Base-by-base conservation (phyloP, 2,797 vertebrate species). In the Novumbra hubbsi region DNA sequence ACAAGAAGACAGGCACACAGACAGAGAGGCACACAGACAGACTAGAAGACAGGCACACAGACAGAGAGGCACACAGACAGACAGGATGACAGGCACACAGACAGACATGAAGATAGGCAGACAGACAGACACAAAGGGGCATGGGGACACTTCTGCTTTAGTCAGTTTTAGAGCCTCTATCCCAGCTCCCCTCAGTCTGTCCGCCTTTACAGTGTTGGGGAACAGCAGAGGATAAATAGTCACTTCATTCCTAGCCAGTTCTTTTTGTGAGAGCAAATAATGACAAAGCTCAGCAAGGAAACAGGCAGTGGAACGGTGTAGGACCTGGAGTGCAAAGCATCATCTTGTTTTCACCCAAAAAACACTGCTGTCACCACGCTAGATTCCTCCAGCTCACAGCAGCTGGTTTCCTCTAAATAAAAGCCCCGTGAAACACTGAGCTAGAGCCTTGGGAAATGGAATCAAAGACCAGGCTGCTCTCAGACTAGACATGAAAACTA, bases 221-320 rank as follows among this genome's bases (percentile, higher is more conserved):
- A 86, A 92, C 90, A 92, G 88, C 87, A 93, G 80, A 60, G 91
- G 93, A 95, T 94, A 94, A 95, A 94, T 92, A 64, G 90, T 93
- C 95, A 96, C 90, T 95, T 94, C 92, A 95, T 94, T 94, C 94
- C 88, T 91, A 87, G 90, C 85, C 91, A 93, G 92, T 87, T 85
- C 90, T 92, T 91, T 91, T 88, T 92, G 87, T 94, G 93, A 94
- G 90, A 88, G 91, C 87, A 3, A 87, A 92, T 95, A 94, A 93
- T 93, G 90, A 89, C 91, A 92, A 84, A 84, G 84, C 84, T 94
- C 93, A 90, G 91, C 85, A 88, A 91, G 86, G 88, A 92, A 86
- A 4, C 0, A 81, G 28, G 30, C 41, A 11, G 15, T 28, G 30
- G 55, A 14, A 24, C 24, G 55, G 55, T 60, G 55, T 24, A 12